Percentiles rank a stretch among this genome's conserved stretches.
phyloP scores from a whole-genome alignment of 2,113 vertebrate species.

The Tragulus kanchil region DNA sequence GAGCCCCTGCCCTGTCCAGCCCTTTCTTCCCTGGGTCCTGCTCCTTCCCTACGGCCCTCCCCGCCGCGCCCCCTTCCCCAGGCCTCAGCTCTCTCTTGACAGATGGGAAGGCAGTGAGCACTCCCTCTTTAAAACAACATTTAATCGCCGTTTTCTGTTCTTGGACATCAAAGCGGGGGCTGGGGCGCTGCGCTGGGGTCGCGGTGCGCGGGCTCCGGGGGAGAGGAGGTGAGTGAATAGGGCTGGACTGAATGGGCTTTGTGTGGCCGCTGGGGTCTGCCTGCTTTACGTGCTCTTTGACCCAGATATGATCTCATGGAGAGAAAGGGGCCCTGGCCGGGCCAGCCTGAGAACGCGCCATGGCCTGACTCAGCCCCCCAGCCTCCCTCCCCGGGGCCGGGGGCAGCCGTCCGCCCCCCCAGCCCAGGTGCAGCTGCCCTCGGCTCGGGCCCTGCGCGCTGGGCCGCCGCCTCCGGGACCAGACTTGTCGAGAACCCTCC shows the following conservation, averaged over 20 bases:
- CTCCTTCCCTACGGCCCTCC: background rate
- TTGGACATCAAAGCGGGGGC: conserved; percentile 83
- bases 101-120: conserved; percentile 80
- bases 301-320: conserved; percentile 93
- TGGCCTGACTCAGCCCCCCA: conserved; percentile 54
- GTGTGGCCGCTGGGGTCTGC: conserved; percentile 86
- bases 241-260: conserved; percentile 87
- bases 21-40: background rate
- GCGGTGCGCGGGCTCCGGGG: conserved; percentile 73
- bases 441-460: background rate
- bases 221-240: conserved; percentile 86
- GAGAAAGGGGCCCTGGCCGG: conserved; percentile 85
- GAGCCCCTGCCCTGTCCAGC: background rate
- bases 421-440: conserved; percentile 36
- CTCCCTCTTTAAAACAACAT: conserved; percentile 84
- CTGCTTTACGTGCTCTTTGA: conserved; percentile 91
- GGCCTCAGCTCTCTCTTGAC: conserved; percentile 78
- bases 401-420: background rate
- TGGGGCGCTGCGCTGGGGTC: conserved; percentile 76
- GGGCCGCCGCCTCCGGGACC: background rate
- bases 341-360: conserved; percentile 82
- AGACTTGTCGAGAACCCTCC: background rate
- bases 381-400: conserved; percentile 45
- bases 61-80: background rate
- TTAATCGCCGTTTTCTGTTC: conserved; percentile 83